phyloP scores from a whole-genome alignment of 2,888 invertebrate genomes.

The Autographa gamma region DNA sequence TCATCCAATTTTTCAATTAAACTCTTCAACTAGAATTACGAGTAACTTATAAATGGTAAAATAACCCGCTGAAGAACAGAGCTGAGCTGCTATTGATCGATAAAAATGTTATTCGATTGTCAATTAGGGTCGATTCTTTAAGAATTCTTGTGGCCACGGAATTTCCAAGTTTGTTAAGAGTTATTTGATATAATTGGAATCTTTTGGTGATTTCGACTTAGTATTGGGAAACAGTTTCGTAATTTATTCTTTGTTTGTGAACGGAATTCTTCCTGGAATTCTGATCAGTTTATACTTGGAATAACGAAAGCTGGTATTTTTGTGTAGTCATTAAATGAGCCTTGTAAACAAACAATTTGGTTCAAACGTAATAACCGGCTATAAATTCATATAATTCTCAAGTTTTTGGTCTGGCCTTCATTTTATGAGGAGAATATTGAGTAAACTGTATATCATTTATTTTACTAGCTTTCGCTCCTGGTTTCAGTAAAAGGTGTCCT shows the following conservation, averaged over 20 bases:
- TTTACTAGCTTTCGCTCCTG: too few relatives aligned
- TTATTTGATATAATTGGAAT: slow-evolving; percentile 58
- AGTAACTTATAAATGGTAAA: slow-evolving; percentile 42
- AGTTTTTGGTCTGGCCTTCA: slow-evolving; percentile 41
- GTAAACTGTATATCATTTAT: too few relatives aligned
- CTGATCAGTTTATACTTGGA: slow-evolving; percentile 20
- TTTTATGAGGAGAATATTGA: slow-evolving; percentile 33
- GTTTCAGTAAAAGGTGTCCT: too few relatives aligned
- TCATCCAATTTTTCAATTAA: slow-evolving; percentile 79
- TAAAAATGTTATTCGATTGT: slow-evolving; percentile 32
- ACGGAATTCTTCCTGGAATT: slow-evolving; percentile 34
- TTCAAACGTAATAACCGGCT: slow-evolving; percentile 17
- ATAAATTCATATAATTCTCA: slow-evolving; percentile 34
- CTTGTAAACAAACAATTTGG: slow-evolving; percentile 43
- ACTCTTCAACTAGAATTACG: slow-evolving; percentile 39
- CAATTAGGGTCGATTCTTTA: slow-evolving; percentile 38
- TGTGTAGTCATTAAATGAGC: slow-evolving; percentile 18
- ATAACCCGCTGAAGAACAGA: slow-evolving; percentile 25
- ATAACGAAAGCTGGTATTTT: slow-evolving; percentile 3
- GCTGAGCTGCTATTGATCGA: slow-evolving; percentile 23
- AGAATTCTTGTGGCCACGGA: slow-evolving; percentile 33
- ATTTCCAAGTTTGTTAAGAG: slow-evolving; percentile 40
- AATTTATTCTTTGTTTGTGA: slow-evolving; percentile 44
- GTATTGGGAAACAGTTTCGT: slow-evolving; percentile 30
- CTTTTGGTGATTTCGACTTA: slow-evolving; percentile 48